Conservation (phyloP, 2,797 vertebrate species). For the Pogonophryne albipinna region DNA sequence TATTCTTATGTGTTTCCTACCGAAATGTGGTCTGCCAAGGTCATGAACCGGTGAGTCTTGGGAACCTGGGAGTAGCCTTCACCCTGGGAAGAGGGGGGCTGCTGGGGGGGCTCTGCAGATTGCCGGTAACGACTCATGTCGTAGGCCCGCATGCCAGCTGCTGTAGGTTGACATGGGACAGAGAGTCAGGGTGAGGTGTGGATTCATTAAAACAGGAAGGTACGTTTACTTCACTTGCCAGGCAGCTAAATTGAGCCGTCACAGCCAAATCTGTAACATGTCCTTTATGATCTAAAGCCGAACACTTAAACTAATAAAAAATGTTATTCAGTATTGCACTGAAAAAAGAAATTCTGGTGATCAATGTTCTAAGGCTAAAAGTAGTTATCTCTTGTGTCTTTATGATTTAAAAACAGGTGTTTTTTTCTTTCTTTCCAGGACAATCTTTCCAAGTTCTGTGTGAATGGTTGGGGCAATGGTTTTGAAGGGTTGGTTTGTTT, state of each 20-base stretch:
- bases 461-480: no score
- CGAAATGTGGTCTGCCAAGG: conserved; percentile 98
- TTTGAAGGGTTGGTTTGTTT: no score
- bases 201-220: conserved; percentile 20
- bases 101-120: conserved; percentile 88
- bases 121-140: conserved; percentile 91
- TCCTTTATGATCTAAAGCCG: conserved; percentile 21
- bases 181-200: conserved; percentile 20
- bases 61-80: conserved; percentile 89
- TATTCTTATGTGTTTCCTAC: conserved; percentile 79
- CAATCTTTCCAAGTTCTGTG: no score
- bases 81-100: conserved; percentile 84
- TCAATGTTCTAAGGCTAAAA: no score
- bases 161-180: conserved; percentile 24
- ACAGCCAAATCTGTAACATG: conserved; percentile 2
- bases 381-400: no score
- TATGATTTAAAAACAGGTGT: no score
- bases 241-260: conserved; percentile 43
- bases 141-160: conserved; percentile 86
- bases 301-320: background rate
- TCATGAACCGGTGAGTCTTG: conserved; percentile 96
- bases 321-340: background rate
- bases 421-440: no score
- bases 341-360: no score
- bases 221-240: conserved; percentile 43